phyloP scores from a whole-genome alignment of 2,113 vertebrate species.

The Mormyrus iriodes region DNA sequence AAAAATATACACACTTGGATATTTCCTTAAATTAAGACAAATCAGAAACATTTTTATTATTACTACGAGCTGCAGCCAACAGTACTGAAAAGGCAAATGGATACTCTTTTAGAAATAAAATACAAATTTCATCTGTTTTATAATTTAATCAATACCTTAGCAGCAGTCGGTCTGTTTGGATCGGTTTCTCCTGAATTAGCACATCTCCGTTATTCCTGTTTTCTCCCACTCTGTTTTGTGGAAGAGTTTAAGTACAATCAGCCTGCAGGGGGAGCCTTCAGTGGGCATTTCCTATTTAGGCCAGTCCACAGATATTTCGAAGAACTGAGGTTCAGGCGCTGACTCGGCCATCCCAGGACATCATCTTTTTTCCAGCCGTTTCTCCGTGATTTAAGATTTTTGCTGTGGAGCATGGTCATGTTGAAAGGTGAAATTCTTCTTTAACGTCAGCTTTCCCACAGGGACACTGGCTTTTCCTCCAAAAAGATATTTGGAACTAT shows the following conservation, averaged over 20 bases:
- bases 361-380: background rate
- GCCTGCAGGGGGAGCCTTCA: background rate
- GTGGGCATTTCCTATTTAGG: background rate
- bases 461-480: background rate
- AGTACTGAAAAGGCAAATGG: background rate
- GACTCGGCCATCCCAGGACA: background rate
- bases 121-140: background rate
- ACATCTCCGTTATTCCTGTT: background rate
- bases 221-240: background rate
- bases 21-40: background rate
- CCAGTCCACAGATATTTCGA: background rate
- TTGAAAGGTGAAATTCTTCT: background rate
- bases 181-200: background rate
- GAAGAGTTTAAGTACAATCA: background rate
- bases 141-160: background rate
- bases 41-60: background rate
- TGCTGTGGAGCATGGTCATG: background rate
- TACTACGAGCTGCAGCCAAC: background rate
- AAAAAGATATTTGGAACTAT: background rate
- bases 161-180: background rate
- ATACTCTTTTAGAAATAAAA: background rate
- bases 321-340: background rate
- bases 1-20: background rate
- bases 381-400: background rate
- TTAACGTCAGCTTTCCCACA: background rate